phyloP scores from a whole-genome alignment of 2,797 vertebrate species.

The Astyanax mexicanus region DNA sequence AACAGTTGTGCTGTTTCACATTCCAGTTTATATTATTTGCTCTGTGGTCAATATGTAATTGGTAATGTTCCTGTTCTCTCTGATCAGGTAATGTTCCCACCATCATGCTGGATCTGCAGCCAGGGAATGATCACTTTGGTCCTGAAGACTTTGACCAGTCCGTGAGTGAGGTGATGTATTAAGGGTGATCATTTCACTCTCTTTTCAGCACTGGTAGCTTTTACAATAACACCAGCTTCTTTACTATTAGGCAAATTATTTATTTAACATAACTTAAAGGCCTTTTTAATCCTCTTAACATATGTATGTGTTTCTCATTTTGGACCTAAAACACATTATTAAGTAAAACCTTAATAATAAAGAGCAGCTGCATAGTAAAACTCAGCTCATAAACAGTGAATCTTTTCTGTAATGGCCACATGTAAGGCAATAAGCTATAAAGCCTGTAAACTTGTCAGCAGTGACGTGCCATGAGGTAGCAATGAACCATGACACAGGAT shows the following conservation, averaged over 20 bases:
- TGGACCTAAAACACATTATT: background rate
- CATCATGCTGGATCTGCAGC: conserved; percentile 86
- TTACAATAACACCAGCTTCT: too few relatives aligned
- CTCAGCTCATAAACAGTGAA: background rate
- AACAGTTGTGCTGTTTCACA: too few relatives aligned
- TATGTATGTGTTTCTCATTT: background rate
- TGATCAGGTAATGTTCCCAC: conserved; percentile 69
- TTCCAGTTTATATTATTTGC: too few relatives aligned
- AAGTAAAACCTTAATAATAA: background rate
- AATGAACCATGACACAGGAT: background rate
- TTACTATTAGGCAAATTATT: background rate
- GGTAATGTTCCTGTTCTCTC: conserved; percentile 11
- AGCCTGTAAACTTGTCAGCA: background rate
- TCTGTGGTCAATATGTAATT: background rate
- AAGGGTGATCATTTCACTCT: background rate
- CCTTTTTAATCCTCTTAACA: background rate
- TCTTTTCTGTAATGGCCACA: background rate
- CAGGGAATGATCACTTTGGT: conserved; percentile 84
- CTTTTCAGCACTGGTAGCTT: too few relatives aligned
- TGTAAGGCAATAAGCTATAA: background rate
- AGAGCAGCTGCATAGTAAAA: background rate
- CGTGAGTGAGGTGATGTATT: conserved; percentile 83
- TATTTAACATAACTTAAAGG: background rate
- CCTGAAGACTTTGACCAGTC: conserved; percentile 83
- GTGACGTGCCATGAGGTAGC: background rate